Conservation (phyloP, 2,888 invertebrate species). For the Xiphydria camelus region DNA sequence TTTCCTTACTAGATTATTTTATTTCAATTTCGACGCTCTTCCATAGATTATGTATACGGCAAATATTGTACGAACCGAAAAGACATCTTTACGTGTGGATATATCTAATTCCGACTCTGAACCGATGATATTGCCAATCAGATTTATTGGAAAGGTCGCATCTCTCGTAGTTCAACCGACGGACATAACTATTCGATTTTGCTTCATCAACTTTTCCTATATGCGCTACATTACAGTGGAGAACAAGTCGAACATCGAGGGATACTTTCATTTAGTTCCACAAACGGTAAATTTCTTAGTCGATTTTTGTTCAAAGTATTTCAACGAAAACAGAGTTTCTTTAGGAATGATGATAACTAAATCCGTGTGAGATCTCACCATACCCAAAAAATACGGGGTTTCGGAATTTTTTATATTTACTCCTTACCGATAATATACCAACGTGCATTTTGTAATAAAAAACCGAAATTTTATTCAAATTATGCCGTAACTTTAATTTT, state of each 20-base stretch:
- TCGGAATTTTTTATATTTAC: no score
- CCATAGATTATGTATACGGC: conserved; percentile 63
- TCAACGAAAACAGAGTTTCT: no score
- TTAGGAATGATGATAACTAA: no score
- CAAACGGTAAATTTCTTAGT: conserved; percentile 47
- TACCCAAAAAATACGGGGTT: no score
- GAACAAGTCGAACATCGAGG: conserved; percentile 60
- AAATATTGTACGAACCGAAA: conserved; percentile 60
- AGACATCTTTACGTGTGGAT: conserved; percentile 60
- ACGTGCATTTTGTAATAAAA: no score
- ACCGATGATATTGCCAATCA: conserved; percentile 61
- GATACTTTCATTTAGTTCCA: conserved; percentile 58
- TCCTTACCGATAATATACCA: no score
- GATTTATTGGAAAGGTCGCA: conserved; percentile 61
- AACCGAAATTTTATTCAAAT: no score
- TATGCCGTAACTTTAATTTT: no score
- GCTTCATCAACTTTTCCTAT: conserved; percentile 65
- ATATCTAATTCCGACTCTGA: conserved; percentile 65
- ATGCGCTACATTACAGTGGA: conserved; percentile 58
- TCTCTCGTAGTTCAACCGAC: conserved; percentile 58
- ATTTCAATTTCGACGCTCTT: no score
- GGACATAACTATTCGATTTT: conserved; percentile 62
- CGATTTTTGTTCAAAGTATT: no score
- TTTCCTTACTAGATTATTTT: not conserved
- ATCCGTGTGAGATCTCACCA: no score